Base-by-base conservation (phyloP, 2,797 vertebrate species). In the Gephyroberyx darwinii region DNA sequence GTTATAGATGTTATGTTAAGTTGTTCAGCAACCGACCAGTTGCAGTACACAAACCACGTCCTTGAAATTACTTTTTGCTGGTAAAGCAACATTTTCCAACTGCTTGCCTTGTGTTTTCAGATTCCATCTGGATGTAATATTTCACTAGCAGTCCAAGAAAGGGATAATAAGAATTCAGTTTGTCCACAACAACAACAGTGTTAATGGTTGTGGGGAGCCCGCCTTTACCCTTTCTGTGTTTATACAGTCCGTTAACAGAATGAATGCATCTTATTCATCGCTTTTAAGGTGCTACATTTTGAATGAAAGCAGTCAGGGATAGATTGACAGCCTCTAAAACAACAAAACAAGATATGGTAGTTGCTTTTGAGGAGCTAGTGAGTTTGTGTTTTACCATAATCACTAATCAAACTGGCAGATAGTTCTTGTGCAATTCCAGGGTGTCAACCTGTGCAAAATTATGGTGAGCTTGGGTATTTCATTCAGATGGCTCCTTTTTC, bases 41-140 rank as follows among this genome's bases (percentile, higher is more conserved):
- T 53, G 14, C 30, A 17, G 8, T 45, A 5, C 14, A 45, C 13
- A 45, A 16, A 14, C 43, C 16, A 31, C 7, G n/a, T 43, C 16
- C 9, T 58, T 59, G n/a, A 71, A 70, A 54, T 56, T 13, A 13
- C 4, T 10, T 52, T 56, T 45, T 50, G 48, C 19, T 8, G 20
- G 51, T 26, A 16, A 33, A 51, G 45, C 1, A 22, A 63, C 39
- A 59, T 61, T 19, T 65, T 9, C 16, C 50, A 56, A 20, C 10
- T 65, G 62, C n/a, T 58, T 65, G 8, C 17, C 22, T 54, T 52
- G 62, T 66, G 30, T 71, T 76, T 69, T 71, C 19, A 57, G 39
- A 8, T 20, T 45, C 30, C 64, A 52, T 61, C 39, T 39, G 10
- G 58, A 9, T 37, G 12, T 43, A 58, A 58, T 72, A 60, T 37